Base-by-base conservation (phyloP, 2,113 vertebrate species). In the Benitochromis conjunctus region DNA sequence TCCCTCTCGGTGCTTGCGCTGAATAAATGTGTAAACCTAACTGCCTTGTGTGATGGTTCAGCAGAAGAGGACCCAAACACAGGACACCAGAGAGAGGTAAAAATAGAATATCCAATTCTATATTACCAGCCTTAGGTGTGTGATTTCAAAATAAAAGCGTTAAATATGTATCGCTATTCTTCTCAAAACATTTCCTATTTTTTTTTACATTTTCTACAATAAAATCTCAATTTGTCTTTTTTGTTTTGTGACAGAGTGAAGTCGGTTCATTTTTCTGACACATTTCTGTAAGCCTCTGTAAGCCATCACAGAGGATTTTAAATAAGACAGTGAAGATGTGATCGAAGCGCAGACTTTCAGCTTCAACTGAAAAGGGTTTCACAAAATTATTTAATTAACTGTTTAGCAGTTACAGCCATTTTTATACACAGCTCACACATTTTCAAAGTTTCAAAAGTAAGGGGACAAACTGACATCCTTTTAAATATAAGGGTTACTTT, bases 1-100 rank as follows among this genome's bases (percentile, higher is more conserved):
- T 87, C 78, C 62, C 62, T 83, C 92, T 83, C 3, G 88, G 53
- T 82, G 86, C 51, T 90, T 36, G 71, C 87, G 83, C 43, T 74
- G 51, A 87, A 80, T 84, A 74, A 76, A 85, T 89, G 51, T 54
- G 66, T 81, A 85, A 79, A 80, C 38, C 62, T 66, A 81, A 81
- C 74, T 24, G 54, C 77, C 29, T 76, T 76, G 71, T 76, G 71
- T 76, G 71, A 76, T 51, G 26, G 71, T 34, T 31, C 46, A 76
- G 46, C 71, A 1, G 26, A 51, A 76, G 43, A 76, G 46, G 46
- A 76, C 71, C 26, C 71, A 76, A 51, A 76, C 24, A 48, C 16
- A 51, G 18, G 46, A 51, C 69, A 76, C 46, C 26, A 76, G 71
- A 57, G 78, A 36, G n/a, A 57, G 48, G 41, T 29, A 58, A 58